Evolutionary conservation across 2,888 invertebrate genomes (phyloP).

Genomic region (Slavum lentiscoides): DNA sequence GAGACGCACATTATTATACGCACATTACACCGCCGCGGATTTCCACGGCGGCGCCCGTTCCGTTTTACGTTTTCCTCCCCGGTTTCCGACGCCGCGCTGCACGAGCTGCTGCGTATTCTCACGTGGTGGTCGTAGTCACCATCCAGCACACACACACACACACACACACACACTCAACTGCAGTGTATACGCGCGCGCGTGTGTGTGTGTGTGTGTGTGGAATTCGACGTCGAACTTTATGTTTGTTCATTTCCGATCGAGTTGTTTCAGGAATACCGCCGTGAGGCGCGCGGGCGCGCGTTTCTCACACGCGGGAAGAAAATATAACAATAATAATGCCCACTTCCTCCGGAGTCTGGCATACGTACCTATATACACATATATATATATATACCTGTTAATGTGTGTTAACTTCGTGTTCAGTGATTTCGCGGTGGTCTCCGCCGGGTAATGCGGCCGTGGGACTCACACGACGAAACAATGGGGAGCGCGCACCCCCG

Average conservation of each 20-base stretch:
- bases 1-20: no score
- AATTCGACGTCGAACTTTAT: constrained; percentile 47
- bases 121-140: no score
- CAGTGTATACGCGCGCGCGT: constrained; percentile 22
- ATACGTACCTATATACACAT: no score
- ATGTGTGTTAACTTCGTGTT: constrained; percentile 26
- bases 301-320: constrained; percentile 38
- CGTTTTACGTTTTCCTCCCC: no score
- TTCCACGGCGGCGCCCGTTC: no score
- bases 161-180: neutral
- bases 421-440: constrained; percentile 53
- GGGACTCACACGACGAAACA: constrained; percentile 53
- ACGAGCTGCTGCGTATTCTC: no score
- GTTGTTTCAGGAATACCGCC: constrained; percentile 31
- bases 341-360: neutral
- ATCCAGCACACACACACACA: neutral
- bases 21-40: no score
- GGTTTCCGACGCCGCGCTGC: no score
- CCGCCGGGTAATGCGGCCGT: constrained; percentile 38
- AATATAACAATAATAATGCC: constrained; percentile 26
- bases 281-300: neutral
- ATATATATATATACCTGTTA: constrained; percentile 2
- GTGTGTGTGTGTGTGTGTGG: no score
- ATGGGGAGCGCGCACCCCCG: constrained; percentile 40
- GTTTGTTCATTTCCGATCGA: constrained; percentile 54